A percentile compares a stretch with the other conserved stretches of the same genome.
Conservation (phyloP, 2,888 invertebrate genomes). For the Nephrotoma appendiculata region DNA sequence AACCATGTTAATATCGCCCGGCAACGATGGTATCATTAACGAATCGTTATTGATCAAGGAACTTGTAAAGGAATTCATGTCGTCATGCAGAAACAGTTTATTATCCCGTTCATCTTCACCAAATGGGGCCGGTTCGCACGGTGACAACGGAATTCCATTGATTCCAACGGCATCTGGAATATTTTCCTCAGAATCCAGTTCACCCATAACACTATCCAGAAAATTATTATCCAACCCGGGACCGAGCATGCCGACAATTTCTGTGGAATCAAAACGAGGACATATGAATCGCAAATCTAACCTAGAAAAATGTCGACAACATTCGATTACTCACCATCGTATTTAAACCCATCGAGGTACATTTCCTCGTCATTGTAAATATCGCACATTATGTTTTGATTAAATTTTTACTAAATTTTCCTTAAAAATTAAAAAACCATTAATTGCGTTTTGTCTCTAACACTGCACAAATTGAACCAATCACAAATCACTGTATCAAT, state of each 20-base stretch:
- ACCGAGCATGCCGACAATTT: not conserved
- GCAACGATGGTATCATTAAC: not conserved
- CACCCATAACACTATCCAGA: not conserved
- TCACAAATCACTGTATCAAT: not conserved
- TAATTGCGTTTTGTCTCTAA: not conserved
- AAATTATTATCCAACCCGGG: not conserved
- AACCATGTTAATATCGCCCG: not conserved
- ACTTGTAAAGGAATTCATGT: not conserved
- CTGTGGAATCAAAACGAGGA: not conserved
- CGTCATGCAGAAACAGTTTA: not conserved
- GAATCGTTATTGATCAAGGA: not conserved
- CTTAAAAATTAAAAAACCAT: not conserved
- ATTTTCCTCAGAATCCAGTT: not conserved
- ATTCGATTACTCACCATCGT: not conserved
- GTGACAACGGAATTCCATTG: not conserved
- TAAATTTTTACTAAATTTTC: not conserved
- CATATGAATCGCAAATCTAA: not conserved
- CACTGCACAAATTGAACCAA: not conserved
- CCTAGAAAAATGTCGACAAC: not conserved
- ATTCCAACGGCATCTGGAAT: not conserved
- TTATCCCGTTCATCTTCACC: not conserved
- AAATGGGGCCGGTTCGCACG: not conserved
- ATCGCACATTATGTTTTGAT: not conserved
- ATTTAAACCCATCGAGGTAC: slow-evolving; percentile 2
- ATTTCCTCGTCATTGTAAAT: not conserved